A percentile compares a stretch with the other conserved stretches of the same genome.
phyloP scores from a whole-genome alignment of 2,797 vertebrate species.

The Selene dorsalis region DNA sequence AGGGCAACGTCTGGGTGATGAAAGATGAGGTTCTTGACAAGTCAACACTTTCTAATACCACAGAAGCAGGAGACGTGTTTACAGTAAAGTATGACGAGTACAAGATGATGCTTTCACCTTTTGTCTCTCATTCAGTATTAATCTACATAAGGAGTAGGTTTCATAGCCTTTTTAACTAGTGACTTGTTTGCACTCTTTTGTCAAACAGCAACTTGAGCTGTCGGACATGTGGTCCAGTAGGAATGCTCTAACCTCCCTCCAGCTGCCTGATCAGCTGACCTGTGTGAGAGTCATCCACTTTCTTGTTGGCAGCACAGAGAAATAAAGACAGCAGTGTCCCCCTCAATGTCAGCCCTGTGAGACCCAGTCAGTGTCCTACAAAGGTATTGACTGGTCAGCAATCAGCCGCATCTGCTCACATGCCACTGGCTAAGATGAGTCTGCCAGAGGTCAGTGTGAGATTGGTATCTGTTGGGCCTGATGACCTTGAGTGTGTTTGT shows the following conservation, averaged over 20 bases:
- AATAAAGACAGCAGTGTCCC: conserved; percentile 32
- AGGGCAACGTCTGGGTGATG: conserved; percentile 43
- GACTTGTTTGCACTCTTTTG: conserved; percentile 11
- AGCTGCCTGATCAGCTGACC: conserved; percentile 20
- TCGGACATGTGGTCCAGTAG: conserved; percentile 42
- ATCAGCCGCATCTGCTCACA: conserved; percentile 59
- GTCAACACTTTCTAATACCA: conserved; percentile 45
- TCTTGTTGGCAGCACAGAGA: conserved; percentile 38
- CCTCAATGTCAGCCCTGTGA: conserved; percentile 41
- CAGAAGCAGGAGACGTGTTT: conserved; percentile 35
- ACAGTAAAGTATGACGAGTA: conserved; percentile 15
- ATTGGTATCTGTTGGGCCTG: conserved; percentile 48
- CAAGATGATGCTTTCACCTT: conserved; percentile 11
- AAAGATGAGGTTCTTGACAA: conserved; percentile 21
- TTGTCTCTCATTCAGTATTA: conserved; percentile 20
- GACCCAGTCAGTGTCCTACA: conserved; percentile 22
- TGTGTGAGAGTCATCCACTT: conserved; percentile 17
- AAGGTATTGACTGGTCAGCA: conserved; percentile 49
- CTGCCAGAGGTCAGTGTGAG: conserved; percentile 57
- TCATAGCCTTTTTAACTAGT: conserved; percentile 27
- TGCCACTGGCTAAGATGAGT: conserved; percentile 39
- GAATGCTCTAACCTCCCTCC: conserved; percentile 11
- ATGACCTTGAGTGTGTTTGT: conserved; percentile 68
- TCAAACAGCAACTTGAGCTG: conserved; percentile 24
- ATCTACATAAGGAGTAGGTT: conserved; percentile 25